A percentile compares a stretch with the other conserved stretches of the same genome.
These are phyloP conservation scores for Dryas iulia DNA, from an alignment of 1,140 invertebrate genomes.

Conservation along the genomic window DNA sequence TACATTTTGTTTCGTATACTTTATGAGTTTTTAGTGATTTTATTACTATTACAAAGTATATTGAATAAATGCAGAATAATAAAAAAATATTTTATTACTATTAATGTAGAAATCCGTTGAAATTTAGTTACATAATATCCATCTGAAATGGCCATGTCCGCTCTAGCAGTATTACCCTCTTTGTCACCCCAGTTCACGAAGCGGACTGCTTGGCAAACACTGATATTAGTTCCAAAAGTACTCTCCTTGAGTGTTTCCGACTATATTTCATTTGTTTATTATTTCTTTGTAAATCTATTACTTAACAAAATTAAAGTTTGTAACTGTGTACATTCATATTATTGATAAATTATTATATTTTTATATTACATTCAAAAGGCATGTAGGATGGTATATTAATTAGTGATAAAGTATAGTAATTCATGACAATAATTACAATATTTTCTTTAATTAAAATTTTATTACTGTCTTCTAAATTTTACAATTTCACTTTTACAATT, in stretches of 20 bases:
- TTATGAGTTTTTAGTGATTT: neutral
- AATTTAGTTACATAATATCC: slow-evolving; percentile 7
- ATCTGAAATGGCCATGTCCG: slow-evolving; percentile 3
- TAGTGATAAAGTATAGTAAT: too few species aligned
- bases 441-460: too few species aligned
- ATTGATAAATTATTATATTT: neutral
- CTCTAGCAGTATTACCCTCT: slow-evolving; percentile 40
- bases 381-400: too few species aligned
- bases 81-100: neutral
- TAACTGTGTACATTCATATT: neutral
- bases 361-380: neutral
- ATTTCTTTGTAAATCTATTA: slow-evolving; percentile 35
- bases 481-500: too few species aligned
- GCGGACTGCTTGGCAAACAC: slow-evolving; percentile 71
- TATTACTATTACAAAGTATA: too few species aligned
- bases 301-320: slow-evolving; percentile 33
- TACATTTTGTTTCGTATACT: neutral
- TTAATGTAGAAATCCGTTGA: neutral
- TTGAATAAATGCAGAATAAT: too few species aligned
- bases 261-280: slow-evolving; percentile 61
- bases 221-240: slow-evolving; percentile 73
- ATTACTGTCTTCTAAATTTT: too few species aligned
- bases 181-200: slow-evolving; percentile 66
- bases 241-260: slow-evolving; percentile 64
- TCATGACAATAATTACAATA: too few species aligned